Evolutionary conservation across 2,888 invertebrate genomes (phyloP), one percentile per base, ranked within the genome.

Genomic region (Dynastes hyllus): DNA sequence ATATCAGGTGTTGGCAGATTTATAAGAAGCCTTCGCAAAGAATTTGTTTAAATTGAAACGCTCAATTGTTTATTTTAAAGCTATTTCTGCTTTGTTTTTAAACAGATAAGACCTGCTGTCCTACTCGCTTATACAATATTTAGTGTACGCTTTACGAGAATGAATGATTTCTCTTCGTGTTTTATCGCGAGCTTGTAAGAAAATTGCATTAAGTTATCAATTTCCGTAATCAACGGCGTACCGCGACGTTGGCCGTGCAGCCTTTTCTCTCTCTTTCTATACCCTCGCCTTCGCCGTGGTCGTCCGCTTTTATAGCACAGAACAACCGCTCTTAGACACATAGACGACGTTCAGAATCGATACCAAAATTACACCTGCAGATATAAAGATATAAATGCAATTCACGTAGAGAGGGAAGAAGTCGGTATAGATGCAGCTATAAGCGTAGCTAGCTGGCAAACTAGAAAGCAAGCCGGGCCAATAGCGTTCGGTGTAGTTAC

Each of bases 311-410:
- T 22, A 16, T 22, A 22, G 16, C 1, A 55, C n/a, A 55, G 45
- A 45, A 16, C 9, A 55, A 55, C 4, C 45, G 40, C 77, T 70
- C 67, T 79, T 79, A 78, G 79, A 82, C 84, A 84, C 84, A 84
- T 80, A 81, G 8, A 45, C 45, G 45, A 45, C 8, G 45, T 45
- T 9, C 45, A 0, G 83, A 85, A 85, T 84, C 84, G 82, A 85
- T 85, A 82, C 76, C 76, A 80, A 82, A 84, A 84, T 84, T 84
- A 84, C 84, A 83, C 84, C 83, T 85, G 83, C 84, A 83, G 83
- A 84, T 83, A 83, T 82, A 84, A 82, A 82, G 82, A 83, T 84
- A 83, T 83, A 83, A 85, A 85, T 84, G 84, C 83, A 83, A 82
- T 83, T 84, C 84, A 84, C 85, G 84, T 84, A 81, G 78, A 55